phyloP scores from a whole-genome alignment of 2,113 vertebrate species.

The Sturnus vulgaris region DNA sequence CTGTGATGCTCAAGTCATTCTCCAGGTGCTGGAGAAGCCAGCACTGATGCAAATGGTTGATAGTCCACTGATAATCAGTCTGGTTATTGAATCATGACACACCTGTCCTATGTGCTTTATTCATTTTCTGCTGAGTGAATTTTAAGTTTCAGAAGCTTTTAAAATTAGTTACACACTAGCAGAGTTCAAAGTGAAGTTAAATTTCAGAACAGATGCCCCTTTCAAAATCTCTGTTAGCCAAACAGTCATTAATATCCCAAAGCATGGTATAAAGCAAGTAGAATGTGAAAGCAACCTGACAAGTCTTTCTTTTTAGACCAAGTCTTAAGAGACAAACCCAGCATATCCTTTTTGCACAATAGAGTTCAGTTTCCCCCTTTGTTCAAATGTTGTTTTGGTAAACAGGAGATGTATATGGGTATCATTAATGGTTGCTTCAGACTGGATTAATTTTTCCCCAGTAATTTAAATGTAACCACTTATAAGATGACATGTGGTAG shows the following conservation, averaged over 20 bases:
- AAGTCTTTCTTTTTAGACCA: neutral
- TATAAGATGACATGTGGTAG: neutral
- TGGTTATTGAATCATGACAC: neutral
- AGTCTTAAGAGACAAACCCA: neutral
- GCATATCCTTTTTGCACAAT: neutral
- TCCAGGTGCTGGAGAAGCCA: neutral
- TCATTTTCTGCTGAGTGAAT: neutral
- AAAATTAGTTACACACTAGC: neutral
- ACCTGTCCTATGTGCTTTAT: neutral
- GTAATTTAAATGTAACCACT: conserved; percentile 4
- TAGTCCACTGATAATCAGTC: neutral
- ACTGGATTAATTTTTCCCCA: neutral
- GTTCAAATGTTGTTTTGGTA: neutral
- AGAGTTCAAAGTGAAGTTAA: neutral
- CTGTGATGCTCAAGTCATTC: neutral
- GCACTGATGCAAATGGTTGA: neutral
- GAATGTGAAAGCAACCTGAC: neutral
- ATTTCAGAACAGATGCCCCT: neutral
- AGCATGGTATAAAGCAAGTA: neutral
- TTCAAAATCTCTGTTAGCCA: neutral
- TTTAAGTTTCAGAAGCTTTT: neutral
- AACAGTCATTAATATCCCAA: neutral
- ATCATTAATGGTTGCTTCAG: neutral
- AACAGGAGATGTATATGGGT: neutral
- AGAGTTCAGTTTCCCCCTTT: neutral